A percentile compares a stretch with the other conserved stretches of the same genome.
Evolutionary conservation across 2,888 invertebrate genomes (phyloP).

Genomic region (Dryococelus australis): DNA sequence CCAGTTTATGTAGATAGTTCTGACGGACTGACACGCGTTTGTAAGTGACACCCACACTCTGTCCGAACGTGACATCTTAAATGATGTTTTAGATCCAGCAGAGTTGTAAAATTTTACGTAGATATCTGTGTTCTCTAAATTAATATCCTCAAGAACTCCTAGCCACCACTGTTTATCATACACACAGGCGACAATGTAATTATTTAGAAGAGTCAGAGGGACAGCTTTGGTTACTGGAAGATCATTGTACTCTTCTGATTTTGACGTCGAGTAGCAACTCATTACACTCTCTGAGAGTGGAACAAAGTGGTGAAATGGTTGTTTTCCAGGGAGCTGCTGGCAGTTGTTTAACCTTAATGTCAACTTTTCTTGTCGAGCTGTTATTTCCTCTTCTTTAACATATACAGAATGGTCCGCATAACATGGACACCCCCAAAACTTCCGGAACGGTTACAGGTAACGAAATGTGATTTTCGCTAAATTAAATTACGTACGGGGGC

Average conservation of each 20-base stretch:
- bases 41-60: not conserved
- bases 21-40: not conserved
- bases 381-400: not conserved
- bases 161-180: not conserved
- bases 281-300: not conserved
- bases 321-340: not conserved
- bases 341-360: not conserved
- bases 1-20: slow-evolving; percentile 19
- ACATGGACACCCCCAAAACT: too few relatives aligned
- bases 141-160: not conserved
- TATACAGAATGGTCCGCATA: too few relatives aligned
- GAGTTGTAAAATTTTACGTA: not conserved
- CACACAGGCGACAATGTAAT: not conserved
- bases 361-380: not conserved
- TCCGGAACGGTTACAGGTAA: too few relatives aligned
- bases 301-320: not conserved
- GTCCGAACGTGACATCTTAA: slow-evolving; percentile 17
- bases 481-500: too few relatives aligned
- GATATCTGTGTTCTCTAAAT: not conserved
- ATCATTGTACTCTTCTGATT: not conserved
- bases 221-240: not conserved
- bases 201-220: not conserved
- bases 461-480: too few relatives aligned
- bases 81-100: not conserved
- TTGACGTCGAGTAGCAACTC: not conserved